These are phyloP conservation scores for Rhinopithecus roxellana DNA, from an alignment of 2,113 vertebrate species.

Conservation along the genomic window DNA sequence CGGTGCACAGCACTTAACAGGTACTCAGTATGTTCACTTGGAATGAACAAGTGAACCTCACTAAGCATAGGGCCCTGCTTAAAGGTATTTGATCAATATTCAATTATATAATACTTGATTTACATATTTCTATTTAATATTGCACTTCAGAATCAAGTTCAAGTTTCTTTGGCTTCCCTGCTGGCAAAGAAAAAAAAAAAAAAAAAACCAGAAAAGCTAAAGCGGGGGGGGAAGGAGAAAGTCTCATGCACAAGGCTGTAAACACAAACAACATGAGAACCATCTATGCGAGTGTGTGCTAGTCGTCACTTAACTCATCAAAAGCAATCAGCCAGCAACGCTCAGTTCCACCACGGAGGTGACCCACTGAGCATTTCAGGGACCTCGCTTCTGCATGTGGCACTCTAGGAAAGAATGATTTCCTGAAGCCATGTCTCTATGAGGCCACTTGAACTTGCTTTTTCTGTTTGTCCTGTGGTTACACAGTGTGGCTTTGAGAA, in stretches of 20 bases:
- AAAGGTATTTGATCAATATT: not conserved
- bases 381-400: not conserved
- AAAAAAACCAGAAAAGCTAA: not conserved
- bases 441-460: not conserved
- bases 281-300: not conserved
- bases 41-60: not conserved
- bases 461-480: not conserved
- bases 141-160: not conserved
- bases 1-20: not conserved
- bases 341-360: not conserved
- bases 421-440: not conserved
- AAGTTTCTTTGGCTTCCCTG: not conserved
- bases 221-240: not conserved
- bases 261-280: not conserved
- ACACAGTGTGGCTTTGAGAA: not conserved
- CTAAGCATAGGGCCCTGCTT: not conserved
- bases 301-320: not conserved
- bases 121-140: not conserved
- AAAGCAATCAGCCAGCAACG: not conserved
- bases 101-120: not conserved
- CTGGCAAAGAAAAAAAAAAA: not conserved
- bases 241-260: not conserved
- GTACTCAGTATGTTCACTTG: not conserved
- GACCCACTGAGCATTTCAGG: not conserved
- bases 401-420: not conserved